Conservation (phyloP, 1,140 invertebrate species). For the Chrysoperla carnea region DNA sequence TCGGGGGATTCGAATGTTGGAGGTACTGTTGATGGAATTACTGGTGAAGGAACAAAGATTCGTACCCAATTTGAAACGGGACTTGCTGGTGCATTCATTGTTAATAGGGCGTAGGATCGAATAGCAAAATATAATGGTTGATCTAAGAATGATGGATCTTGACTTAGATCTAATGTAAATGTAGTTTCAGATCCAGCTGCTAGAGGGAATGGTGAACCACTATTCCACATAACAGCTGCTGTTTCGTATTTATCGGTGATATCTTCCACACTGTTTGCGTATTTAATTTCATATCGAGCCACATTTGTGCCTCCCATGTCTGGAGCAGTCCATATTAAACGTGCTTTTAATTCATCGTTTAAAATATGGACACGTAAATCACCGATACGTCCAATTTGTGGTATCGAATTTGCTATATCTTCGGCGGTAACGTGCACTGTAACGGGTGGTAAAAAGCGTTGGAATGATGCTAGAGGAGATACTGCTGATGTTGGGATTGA, state of each 20-base stretch:
- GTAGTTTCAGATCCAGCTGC: slow-evolving; percentile 23
- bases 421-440: slow-evolving; percentile 21
- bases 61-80: slow-evolving; percentile 35
- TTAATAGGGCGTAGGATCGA: slow-evolving; percentile 22
- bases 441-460: slow-evolving; percentile 24
- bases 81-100: slow-evolving; percentile 18
- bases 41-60: slow-evolving; percentile 27
- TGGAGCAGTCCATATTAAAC: slow-evolving; percentile 33
- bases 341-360: slow-evolving; percentile 21
- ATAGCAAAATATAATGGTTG: slow-evolving; percentile 30
- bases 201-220: slow-evolving; percentile 20
- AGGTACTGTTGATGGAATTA: slow-evolving; percentile 24
- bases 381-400: slow-evolving; percentile 23
- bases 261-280: slow-evolving; percentile 20
- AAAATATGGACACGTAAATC: slow-evolving; percentile 24
- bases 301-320: slow-evolving; percentile 29
- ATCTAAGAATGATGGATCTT: slow-evolving; percentile 24
- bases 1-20: slow-evolving; percentile 18
- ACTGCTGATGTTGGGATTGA: slow-evolving; percentile 21
- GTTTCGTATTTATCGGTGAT: slow-evolving; percentile 27
- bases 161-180: slow-evolving; percentile 25
- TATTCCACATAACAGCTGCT: slow-evolving; percentile 18
- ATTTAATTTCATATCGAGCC: slow-evolving; percentile 27
- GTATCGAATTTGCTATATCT: slow-evolving; percentile 10
- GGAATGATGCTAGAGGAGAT: slow-evolving; percentile 25